Evolutionary conservation across 2,113 vertebrate genomes (phyloP).

Genomic region (Sprattus sprattus): DNA sequence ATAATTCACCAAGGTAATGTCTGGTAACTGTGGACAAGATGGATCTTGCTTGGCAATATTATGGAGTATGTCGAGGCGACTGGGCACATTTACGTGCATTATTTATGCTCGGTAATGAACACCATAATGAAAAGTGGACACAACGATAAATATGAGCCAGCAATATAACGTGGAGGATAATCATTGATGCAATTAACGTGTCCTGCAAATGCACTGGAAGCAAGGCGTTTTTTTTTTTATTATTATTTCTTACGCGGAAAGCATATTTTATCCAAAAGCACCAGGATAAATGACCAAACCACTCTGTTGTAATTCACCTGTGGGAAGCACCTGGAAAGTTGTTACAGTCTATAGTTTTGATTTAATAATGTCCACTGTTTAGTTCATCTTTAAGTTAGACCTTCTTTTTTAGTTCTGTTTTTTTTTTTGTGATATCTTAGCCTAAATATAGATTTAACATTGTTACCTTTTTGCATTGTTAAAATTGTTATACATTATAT

Average conservation of each 20-base stretch:
- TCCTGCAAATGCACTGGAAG: slow-evolving; percentile 62
- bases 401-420: not conserved
- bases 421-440: not conserved
- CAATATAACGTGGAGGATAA: slow-evolving; percentile 67
- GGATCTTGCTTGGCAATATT: slow-evolving; percentile 73
- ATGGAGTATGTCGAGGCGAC: slow-evolving; percentile 59
- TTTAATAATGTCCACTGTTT: not conserved
- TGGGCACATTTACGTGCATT: slow-evolving; percentile 74
- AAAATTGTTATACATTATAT: too few relatives aligned
- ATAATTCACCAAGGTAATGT: slow-evolving; percentile 76
- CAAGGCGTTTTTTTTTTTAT: slow-evolving; percentile 52
- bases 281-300: slow-evolving; percentile 56
- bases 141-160: slow-evolving; percentile 75
- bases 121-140: slow-evolving; percentile 81
- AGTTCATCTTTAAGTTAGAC: not conserved
- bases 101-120: slow-evolving; percentile 79
- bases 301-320: not conserved
- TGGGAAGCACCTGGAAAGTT: slow-evolving; percentile 6
- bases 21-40: slow-evolving; percentile 69
- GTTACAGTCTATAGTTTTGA: not conserved
- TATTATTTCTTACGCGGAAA: slow-evolving; percentile 37
- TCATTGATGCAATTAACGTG: slow-evolving; percentile 74
- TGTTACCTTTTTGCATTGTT: not conserved
- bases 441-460: not conserved
- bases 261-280: slow-evolving; percentile 61